Evolutionary conservation across 2,797 vertebrate genomes (phyloP).

Genomic region (Novumbra hubbsi): DNA sequence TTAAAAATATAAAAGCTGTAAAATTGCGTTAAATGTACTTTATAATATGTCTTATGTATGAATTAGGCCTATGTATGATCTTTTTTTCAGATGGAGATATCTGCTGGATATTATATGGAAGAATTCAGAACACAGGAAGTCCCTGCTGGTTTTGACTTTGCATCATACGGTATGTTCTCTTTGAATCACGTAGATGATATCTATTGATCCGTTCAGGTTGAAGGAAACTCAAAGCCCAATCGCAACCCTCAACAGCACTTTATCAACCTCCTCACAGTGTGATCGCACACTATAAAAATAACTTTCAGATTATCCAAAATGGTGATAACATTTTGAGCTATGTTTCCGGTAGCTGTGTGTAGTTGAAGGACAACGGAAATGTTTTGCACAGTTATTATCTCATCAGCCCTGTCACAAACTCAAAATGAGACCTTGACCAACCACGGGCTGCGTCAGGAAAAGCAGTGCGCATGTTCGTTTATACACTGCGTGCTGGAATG

Average conservation of each 20-base stretch:
- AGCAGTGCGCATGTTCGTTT: constrained; percentile 43
- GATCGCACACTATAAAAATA: constrained; percentile 7
- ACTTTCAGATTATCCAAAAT: neutral
- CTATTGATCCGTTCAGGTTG: neutral
- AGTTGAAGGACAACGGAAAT: constrained; percentile 75
- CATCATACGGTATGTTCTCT: constrained; percentile 68
- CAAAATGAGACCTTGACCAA: constrained; percentile 64
- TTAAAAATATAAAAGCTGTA: neutral
- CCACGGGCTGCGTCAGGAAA: constrained; percentile 44
- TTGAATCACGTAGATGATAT: neutral
- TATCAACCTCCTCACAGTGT: neutral
- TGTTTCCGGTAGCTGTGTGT: constrained; percentile 66
- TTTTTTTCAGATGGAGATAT: constrained; percentile 73
- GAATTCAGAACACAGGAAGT: constrained; percentile 81
- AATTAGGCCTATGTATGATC: neutral
- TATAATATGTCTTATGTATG: neutral
- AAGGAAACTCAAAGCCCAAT: neutral
- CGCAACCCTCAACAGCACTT: neutral
- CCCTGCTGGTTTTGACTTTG: constrained; percentile 76
- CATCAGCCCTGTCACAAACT: constrained; percentile 67
- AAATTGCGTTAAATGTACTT: neutral
- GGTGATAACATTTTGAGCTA: constrained; percentile 19
- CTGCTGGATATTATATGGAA: constrained; percentile 72
- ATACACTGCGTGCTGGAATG: constrained; percentile 34
- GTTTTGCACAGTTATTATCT: constrained; percentile 47